phyloP scores from a whole-genome alignment of 2,797 vertebrate species.

The Melanogrammus aeglefinus region DNA sequence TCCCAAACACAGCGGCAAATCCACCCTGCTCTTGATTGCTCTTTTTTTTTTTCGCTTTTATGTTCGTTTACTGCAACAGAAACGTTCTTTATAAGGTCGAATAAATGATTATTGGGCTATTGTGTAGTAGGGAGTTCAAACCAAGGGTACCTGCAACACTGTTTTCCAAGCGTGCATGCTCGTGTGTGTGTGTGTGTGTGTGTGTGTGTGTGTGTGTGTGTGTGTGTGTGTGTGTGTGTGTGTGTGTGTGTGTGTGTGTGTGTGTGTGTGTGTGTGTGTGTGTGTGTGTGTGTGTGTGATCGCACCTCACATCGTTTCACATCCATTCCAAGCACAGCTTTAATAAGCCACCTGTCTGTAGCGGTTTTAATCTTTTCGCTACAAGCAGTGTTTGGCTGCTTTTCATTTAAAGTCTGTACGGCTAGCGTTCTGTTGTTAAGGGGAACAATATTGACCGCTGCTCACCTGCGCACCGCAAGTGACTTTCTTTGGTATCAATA shows the following conservation, averaged over 20 bases:
- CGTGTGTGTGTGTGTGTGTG: slow-evolving; percentile 10
- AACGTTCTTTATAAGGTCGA: not conserved
- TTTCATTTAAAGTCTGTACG: not conserved
- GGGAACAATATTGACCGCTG: not conserved
- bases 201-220: slow-evolving; percentile 4
- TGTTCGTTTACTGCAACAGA: not conserved
- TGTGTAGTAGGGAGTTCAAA: not conserved
- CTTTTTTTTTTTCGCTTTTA: too few species aligned
- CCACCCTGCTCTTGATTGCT: too few species aligned
- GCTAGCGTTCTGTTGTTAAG: not conserved
- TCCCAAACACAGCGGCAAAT: too few species aligned
- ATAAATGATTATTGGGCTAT: not conserved
- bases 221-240: slow-evolving; percentile 12
- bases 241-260: slow-evolving; percentile 12
- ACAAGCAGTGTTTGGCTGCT: not conserved
- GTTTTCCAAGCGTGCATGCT: too few species aligned
- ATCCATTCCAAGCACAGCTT: slow-evolving; percentile 49
- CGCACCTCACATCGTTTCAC: slow-evolving; percentile 17
- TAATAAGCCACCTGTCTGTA: slow-evolving; percentile 39
- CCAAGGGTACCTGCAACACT: not conserved
- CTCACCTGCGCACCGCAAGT: not conserved
- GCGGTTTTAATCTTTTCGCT: slow-evolving; percentile 55
- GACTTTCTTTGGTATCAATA: not conserved
- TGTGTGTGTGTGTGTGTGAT: not conserved
- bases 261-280: too few species aligned